phyloP scores from a whole-genome alignment of 2,113 vertebrate genomes.

The Amblyopsis rosae region DNA sequence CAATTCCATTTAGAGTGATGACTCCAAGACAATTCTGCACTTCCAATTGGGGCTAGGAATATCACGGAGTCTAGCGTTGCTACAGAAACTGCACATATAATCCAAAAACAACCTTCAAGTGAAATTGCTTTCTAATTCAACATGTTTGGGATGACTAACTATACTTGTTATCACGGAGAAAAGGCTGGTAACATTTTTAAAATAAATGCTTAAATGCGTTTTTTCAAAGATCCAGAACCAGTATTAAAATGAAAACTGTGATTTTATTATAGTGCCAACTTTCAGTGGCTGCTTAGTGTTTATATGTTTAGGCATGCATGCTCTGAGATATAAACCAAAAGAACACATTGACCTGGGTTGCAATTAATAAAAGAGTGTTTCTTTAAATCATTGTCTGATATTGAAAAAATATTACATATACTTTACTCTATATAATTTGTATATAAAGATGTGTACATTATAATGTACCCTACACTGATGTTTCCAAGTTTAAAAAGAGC shows the following conservation, averaged over 20 bases:
- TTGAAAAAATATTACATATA: too few species aligned
- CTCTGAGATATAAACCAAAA: too few species aligned
- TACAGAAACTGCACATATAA: constrained; percentile 12
- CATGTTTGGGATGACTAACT: not conserved
- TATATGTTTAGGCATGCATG: too few species aligned
- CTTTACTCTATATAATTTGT: too few species aligned
- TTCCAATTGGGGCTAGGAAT: constrained; percentile 63
- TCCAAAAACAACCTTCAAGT: not conserved
- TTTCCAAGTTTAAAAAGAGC: not conserved
- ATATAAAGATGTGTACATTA: too few species aligned
- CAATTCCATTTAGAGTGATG: constrained; percentile 89
- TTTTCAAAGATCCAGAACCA: not conserved
- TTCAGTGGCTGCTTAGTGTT: too few species aligned
- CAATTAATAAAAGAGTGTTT: too few species aligned
- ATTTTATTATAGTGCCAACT: too few species aligned
- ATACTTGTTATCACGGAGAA: not conserved
- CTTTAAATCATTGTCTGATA: too few species aligned
- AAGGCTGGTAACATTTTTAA: too few species aligned
- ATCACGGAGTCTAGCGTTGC: not conserved
- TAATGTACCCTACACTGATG: not conserved
- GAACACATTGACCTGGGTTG: too few species aligned
- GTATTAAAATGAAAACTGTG: not conserved
- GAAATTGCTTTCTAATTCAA: not conserved
- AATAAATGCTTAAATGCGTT: not conserved
- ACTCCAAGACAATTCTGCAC: constrained; percentile 42